A percentile compares a stretch with the other conserved stretches of the same genome.
Conservation (phyloP, 2,113 vertebrate genomes). For the Helogale parvula region DNA sequence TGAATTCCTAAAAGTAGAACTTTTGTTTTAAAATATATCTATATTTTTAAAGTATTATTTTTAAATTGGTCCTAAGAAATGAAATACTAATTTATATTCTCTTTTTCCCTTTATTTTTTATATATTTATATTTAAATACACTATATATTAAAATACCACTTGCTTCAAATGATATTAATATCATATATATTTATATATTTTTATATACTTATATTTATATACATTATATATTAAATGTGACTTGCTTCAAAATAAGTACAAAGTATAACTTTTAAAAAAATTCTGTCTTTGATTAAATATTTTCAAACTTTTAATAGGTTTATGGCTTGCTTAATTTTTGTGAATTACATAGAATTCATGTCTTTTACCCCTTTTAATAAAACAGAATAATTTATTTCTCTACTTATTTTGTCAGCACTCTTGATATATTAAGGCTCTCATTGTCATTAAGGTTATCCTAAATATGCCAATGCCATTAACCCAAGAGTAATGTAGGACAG, state of each 20-base stretch:
- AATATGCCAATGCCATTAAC: neutral
- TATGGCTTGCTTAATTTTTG: neutral
- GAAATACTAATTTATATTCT: neutral
- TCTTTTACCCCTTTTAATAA: neutral
- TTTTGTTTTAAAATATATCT: conserved; percentile 15
- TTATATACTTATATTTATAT: neutral
- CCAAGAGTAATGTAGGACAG: neutral
- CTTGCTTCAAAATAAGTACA: neutral
- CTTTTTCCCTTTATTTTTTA: neutral
- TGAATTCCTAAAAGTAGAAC: conserved; percentile 1
- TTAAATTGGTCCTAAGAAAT: neutral
- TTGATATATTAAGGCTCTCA: neutral
- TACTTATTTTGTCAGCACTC: neutral
- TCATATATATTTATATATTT: too few relatives aligned
- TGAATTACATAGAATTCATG: neutral
- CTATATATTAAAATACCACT: neutral
- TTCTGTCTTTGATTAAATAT: conserved; percentile 18
- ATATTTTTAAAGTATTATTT: conserved; percentile 15
- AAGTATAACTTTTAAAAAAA: neutral
- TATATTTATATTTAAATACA: neutral
- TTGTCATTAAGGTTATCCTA: neutral
- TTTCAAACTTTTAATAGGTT: neutral
- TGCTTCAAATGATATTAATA: neutral
- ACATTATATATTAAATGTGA: neutral
- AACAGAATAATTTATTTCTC: neutral